Conservation (phyloP, 2,113 vertebrate species). For the Passer domesticus region DNA sequence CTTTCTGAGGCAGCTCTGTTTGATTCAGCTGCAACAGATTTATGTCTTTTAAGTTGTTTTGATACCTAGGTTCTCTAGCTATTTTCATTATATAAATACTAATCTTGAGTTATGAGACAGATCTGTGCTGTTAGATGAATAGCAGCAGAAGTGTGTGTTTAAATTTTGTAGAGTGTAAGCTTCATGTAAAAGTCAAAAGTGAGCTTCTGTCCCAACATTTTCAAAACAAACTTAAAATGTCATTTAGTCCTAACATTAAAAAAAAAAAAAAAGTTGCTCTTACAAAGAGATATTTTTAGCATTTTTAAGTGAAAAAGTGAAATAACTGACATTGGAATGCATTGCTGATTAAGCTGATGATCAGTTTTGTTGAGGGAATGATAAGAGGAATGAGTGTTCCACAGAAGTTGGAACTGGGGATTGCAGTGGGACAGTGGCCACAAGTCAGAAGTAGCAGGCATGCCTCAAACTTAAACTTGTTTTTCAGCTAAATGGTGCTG, state of each 20-base stretch:
- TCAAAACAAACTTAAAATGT: neutral
- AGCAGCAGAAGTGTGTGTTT: neutral
- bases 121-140: neutral
- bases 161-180: neutral
- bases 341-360: neutral
- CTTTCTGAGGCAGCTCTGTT: neutral
- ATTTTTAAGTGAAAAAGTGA: neutral
- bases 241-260: neutral
- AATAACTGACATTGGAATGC: neutral
- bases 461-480: neutral
- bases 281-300: neutral
- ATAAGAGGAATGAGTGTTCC: accelerated
- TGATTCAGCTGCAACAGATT: neutral
- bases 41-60: neutral
- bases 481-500: neutral
- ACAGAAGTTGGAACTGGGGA: neutral
- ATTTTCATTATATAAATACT: neutral
- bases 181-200: neutral
- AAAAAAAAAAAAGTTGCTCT: accelerated
- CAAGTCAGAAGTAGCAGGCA: neutral
- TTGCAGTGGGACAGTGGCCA: neutral
- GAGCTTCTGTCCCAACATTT: neutral
- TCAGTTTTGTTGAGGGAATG: neutral
- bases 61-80: neutral
- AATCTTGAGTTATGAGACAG: neutral